Evolutionary conservation across 2,113 vertebrate genomes (phyloP), one percentile per base, ranked within the genome.

Genomic region (Antechinus stuartii): DNA sequence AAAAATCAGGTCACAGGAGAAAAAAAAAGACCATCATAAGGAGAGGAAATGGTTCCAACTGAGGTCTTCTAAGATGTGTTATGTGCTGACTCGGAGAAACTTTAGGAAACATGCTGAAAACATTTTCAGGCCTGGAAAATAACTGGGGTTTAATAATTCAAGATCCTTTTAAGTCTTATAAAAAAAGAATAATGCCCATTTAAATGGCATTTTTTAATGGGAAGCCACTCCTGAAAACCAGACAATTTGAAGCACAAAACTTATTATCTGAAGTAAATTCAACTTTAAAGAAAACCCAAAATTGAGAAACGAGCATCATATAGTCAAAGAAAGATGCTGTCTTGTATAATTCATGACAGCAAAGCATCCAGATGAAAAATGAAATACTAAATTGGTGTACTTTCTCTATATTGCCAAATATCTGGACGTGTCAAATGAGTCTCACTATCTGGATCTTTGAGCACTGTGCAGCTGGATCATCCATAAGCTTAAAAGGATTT

Each of bases 11-110:
- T 84, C 68, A 84, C n/a, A 22, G n/a, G n/a, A 26, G 19, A 42
- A 76, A 84, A 52, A 49, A 84, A 84, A 42, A n/a, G 68, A 42
- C n/a, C 68, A 42, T 84, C n/a, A 42, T 42, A 84, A 84, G n/a
- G n/a, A 84, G n/a, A 84, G n/a, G 14, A 84, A 84, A 84, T 84
- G 68, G n/a, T 84, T 84, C 68, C 68, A 84, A 84, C 16, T 84
- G 68, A 84, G n/a, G 68, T 84, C 68, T 84, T 84, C 68, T 84
- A 84, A 84, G 68, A 84, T 84, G n/a, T 84, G n/a, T 84, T 84
- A 42, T 84, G 68, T 84, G 68, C 68, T 84, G 68, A 84, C 68
- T 84, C n/a, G 2, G 68, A n/a, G n/a, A 84, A 84, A 84, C 68
- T 84, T 84, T 84, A 35, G n/a, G 68, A 84, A 84, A 84, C n/a